These are phyloP conservation scores for Cepaea hortensis DNA, from an alignment of 2,888 invertebrate genomes.

Conservation along the genomic window DNA sequence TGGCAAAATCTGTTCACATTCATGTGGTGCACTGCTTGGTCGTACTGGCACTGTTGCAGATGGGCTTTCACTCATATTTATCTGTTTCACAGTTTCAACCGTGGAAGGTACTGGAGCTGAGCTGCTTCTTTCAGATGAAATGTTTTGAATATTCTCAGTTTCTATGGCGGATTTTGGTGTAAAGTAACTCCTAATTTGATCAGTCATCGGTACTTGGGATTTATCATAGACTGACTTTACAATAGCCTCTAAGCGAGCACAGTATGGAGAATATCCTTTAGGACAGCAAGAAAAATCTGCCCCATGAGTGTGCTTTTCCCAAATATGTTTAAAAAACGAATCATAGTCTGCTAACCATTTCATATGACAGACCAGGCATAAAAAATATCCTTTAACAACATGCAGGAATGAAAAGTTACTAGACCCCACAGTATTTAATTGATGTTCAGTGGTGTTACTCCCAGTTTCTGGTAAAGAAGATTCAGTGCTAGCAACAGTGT, in stretches of 20 bases:
- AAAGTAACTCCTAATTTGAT: conserved; percentile 14
- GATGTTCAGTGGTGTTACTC: background rate
- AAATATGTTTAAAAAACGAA: conserved; percentile 38
- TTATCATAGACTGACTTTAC: conserved; percentile 1
- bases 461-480: background rate
- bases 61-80: no score
- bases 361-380: conserved; percentile 24
- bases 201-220: conserved; percentile 4
- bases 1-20: no score
- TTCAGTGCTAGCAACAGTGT: background rate
- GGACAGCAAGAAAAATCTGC: conserved; percentile 22
- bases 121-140: no score
- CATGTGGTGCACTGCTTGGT: no score
- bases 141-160: no score
- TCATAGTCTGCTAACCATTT: conserved; percentile 19
- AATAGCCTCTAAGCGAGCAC: background rate
- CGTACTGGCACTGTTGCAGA: no score
- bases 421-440: background rate
- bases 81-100: no score
- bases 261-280: conserved; percentile 11
- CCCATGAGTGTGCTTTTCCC: conserved; percentile 28
- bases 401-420: background rate
- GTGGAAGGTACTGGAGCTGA: no score
- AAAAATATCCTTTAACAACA: conserved; percentile 24
- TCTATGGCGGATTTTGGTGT: background rate